phyloP scores from a whole-genome alignment of 2,797 vertebrate genomes.

The Atherinosoma microstoma region DNA sequence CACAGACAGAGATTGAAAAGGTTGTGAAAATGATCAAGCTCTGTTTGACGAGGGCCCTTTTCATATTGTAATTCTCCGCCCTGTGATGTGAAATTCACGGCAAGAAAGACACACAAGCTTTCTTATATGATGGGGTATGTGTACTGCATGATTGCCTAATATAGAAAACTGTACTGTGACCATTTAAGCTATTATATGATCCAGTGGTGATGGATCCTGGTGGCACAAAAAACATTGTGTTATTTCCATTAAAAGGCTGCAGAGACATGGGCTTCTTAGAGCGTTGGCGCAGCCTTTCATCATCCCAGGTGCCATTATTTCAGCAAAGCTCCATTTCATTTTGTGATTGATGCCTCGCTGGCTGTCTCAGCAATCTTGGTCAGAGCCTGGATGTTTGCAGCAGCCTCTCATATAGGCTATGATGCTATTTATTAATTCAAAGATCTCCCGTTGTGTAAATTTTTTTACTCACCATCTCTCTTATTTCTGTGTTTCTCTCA shows the following conservation, averaged over 20 bases:
- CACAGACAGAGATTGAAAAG: constrained; percentile 61
- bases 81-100: constrained; percentile 47
- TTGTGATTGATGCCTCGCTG: constrained; percentile 73
- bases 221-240: constrained; percentile 47
- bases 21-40: constrained; percentile 66
- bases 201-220: constrained; percentile 46
- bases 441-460: constrained; percentile 29
- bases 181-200: constrained; percentile 57
- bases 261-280: constrained; percentile 55
- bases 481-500: constrained; percentile 52
- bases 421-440: constrained; percentile 61
- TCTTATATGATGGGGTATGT: constrained; percentile 45
- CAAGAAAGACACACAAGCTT: constrained; percentile 45
- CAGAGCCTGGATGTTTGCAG: constrained; percentile 56
- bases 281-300: constrained; percentile 70
- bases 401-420: constrained; percentile 50
- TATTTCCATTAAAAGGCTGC: constrained; percentile 65
- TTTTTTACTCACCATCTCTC: constrained; percentile 31
- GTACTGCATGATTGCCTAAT: constrained; percentile 34
- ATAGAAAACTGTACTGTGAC: constrained; percentile 48
- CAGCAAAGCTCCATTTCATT: constrained; percentile 74
- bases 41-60: constrained; percentile 71
- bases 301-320: constrained; percentile 75
- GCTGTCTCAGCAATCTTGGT: constrained; percentile 63
- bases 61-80: constrained; percentile 54